Percentiles rank a stretch among this genome's conserved stretches.
These are phyloP conservation scores for Xyliphius kryptos DNA, from an alignment of 2,113 vertebrate genomes.

Conservation along the genomic window DNA sequence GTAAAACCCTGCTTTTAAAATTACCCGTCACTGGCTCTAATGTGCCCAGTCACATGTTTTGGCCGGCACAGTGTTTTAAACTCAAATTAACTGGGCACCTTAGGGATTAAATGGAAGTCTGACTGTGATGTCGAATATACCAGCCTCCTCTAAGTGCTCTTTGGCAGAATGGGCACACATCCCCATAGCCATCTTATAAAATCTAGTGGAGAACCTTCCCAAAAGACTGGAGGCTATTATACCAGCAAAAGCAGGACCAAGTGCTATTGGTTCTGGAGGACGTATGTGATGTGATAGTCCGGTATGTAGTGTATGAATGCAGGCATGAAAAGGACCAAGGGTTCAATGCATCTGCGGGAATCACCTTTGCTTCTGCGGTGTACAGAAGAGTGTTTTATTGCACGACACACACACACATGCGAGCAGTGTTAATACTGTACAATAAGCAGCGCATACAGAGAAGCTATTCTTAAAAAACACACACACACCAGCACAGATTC, in stretches of 20 bases:
- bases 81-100: neutral
- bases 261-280: too few species aligned
- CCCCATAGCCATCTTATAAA: too few species aligned
- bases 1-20: too few species aligned
- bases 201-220: too few species aligned
- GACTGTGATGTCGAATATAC: neutral
- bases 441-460: neutral
- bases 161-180: conserved; percentile 13
- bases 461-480: neutral
- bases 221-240: too few species aligned
- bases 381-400: too few species aligned
- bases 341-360: neutral
- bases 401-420: neutral
- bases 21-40: too few species aligned
- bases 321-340: conserved; percentile 1
- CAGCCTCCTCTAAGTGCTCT: neutral
- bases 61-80: neutral
- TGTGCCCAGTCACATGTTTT: too few species aligned
- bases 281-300: too few species aligned
- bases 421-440: neutral
- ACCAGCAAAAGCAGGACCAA: too few species aligned
- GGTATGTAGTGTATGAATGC: neutral
- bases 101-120: neutral
- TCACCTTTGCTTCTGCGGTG: conserved; percentile 16
- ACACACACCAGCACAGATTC: neutral